Evolutionary conservation across 2,113 vertebrate species (phyloP).

Genomic region (Cranoglanis bouderius): DNA sequence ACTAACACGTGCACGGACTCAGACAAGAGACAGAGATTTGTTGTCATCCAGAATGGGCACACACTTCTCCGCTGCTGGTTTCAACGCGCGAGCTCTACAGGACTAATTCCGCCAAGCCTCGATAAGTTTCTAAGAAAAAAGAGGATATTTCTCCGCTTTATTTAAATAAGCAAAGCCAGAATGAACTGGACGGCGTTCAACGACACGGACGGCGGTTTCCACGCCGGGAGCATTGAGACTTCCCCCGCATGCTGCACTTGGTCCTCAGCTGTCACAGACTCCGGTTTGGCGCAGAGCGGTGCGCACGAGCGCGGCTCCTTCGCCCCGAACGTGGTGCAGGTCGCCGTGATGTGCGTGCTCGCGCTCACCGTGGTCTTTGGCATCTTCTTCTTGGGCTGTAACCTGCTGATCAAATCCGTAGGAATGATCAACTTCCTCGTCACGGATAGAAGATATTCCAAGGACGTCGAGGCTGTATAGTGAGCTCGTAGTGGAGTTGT

Average conservation of each 20-base stretch:
- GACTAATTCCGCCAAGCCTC: background rate
- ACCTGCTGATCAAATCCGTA: constrained; percentile 87
- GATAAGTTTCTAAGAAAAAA: constrained; percentile 7
- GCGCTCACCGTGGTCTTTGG: constrained; percentile 86
- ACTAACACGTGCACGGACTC: background rate
- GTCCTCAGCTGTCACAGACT: constrained; percentile 76
- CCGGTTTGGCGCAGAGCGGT: constrained; percentile 65
- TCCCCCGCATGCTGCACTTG: constrained; percentile 76
- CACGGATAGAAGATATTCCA: constrained; percentile 82
- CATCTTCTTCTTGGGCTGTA: constrained; percentile 87
- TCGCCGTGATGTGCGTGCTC: constrained; percentile 86
- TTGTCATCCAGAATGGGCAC: background rate
- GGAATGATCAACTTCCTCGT: constrained; percentile 89
- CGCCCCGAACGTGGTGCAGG: constrained; percentile 83
- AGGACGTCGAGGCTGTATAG: constrained; percentile 82
- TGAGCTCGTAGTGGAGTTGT: constrained; percentile 67
- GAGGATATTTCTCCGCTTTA: background rate
- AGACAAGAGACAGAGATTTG: background rate
- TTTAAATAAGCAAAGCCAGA: background rate
- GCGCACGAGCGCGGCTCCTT: constrained; percentile 79
- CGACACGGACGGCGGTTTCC: constrained; percentile 68
- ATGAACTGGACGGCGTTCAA: constrained; percentile 72
- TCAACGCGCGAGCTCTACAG: background rate
- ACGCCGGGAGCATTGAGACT: constrained; percentile 66
- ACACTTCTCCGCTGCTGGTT: background rate